Conservation (phyloP, 2,797 vertebrate genomes). For the Hephaestus fuliginosus region DNA sequence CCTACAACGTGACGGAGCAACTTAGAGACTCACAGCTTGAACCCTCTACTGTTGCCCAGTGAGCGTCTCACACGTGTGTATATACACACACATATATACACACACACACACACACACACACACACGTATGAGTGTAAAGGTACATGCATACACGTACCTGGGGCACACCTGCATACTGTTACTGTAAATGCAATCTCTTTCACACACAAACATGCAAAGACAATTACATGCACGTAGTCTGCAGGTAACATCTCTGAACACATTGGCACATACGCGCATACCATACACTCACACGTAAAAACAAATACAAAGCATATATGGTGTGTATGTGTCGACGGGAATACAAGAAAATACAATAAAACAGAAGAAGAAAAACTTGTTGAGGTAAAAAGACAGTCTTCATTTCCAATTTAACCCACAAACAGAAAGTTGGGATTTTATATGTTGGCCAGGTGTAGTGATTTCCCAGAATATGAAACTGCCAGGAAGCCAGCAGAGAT, state of each 20-base stretch:
- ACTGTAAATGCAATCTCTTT: conserved; percentile 10
- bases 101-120: conserved; percentile 23
- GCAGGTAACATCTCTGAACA: not conserved
- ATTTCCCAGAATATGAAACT: not conserved
- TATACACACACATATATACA: conserved; percentile 5
- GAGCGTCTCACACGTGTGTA: conserved; percentile 30
- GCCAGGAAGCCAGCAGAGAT: not conserved
- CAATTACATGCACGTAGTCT: not conserved
- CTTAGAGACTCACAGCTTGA: conserved; percentile 63
- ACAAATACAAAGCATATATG: too few relatives aligned
- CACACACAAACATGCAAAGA: not conserved
- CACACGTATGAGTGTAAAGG: not conserved
- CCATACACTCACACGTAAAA: too few relatives aligned
- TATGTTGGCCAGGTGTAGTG: not conserved
- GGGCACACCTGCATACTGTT: not conserved
- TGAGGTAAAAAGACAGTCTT: too few relatives aligned
- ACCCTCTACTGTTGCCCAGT: conserved; percentile 29
- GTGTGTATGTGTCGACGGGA: too few relatives aligned
- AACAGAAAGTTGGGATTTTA: not conserved
- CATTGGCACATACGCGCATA: too few relatives aligned
- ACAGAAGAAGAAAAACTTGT: too few relatives aligned
- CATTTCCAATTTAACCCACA: not conserved
- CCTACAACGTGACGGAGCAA: conserved; percentile 58
- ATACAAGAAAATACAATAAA: too few relatives aligned
- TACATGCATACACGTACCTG: not conserved